A percentile compares a stretch with the other conserved stretches of the same genome.
phyloP scores from a whole-genome alignment of 2,113 vertebrate genomes.

The Sceloporus tristichus region DNA sequence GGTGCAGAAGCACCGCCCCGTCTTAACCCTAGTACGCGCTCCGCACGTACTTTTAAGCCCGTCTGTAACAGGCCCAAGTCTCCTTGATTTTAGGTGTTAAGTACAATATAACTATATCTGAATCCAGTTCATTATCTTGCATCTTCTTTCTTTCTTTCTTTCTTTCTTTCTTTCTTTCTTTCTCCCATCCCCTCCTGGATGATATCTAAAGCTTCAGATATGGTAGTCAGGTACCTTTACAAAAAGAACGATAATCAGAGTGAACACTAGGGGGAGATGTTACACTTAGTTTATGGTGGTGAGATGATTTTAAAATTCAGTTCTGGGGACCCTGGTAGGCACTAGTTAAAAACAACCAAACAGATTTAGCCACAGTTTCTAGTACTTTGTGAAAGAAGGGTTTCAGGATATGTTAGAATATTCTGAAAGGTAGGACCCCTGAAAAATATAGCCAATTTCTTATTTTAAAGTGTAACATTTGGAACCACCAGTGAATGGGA shows the following conservation, averaged over 20 bases:
- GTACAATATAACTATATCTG: no score
- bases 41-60: no score
- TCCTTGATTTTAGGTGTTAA: no score
- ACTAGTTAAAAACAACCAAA: background rate
- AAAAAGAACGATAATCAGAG: background rate
- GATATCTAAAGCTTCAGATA: no score
- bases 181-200: background rate
- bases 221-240: no score
- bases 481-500: background rate
- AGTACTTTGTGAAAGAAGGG: background rate
- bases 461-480: background rate
- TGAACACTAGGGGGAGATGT: conserved; percentile 25
- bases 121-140: no score
- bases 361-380: no score
- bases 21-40: no score
- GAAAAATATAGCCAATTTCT: background rate
- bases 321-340: background rate
- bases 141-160: no score
- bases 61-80: no score
- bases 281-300: background rate
- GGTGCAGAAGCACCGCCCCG: no score
- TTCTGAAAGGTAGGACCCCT: background rate
- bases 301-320: background rate
- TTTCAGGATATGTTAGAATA: background rate
- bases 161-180: background rate